phyloP scores from a whole-genome alignment of 92 coral and sea anemone genomes.

The Palythoa grandiflora region DNA sequence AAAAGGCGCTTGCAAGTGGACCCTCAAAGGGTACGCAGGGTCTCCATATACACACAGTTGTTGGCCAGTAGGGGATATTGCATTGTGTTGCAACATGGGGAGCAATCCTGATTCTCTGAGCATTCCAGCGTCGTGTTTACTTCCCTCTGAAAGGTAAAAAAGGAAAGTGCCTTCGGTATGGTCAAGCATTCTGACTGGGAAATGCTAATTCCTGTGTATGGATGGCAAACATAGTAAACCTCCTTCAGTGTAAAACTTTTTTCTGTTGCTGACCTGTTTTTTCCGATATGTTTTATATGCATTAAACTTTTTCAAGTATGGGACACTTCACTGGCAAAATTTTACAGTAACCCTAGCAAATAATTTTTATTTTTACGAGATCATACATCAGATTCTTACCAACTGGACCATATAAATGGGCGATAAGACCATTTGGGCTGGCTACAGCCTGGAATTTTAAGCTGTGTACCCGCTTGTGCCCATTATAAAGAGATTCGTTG shows the following conservation, averaged over 20 bases:
- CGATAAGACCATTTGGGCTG: constrained; percentile 60
- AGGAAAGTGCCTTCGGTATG: not conserved
- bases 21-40: not conserved
- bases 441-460: constrained; percentile 55
- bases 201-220: too few relatives aligned
- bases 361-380: constrained; percentile 9
- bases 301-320: too few relatives aligned
- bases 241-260: too few relatives aligned
- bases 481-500: constrained; percentile 56
- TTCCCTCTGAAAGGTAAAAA: constrained; percentile 46
- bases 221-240: too few relatives aligned
- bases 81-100: constrained; percentile 23
- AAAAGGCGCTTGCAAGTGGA: constrained; percentile 50
- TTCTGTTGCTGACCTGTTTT: too few relatives aligned
- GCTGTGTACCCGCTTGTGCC: constrained; percentile 32
- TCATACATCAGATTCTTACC: constrained; percentile 38
- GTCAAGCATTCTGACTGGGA: too few relatives aligned
- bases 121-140: constrained; percentile 6
- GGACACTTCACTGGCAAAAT: too few relatives aligned
- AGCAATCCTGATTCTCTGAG: constrained; percentile 1
- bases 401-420: constrained; percentile 59
- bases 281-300: too few relatives aligned
- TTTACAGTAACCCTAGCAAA: too few relatives aligned
- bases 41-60: constrained; percentile 35
- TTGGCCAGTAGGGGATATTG: constrained; percentile 32